Percentiles rank a stretch among this genome's conserved stretches.
Evolutionary conservation across 2,113 vertebrate genomes (phyloP).

Genomic region (Periophthalmus modestus): DNA sequence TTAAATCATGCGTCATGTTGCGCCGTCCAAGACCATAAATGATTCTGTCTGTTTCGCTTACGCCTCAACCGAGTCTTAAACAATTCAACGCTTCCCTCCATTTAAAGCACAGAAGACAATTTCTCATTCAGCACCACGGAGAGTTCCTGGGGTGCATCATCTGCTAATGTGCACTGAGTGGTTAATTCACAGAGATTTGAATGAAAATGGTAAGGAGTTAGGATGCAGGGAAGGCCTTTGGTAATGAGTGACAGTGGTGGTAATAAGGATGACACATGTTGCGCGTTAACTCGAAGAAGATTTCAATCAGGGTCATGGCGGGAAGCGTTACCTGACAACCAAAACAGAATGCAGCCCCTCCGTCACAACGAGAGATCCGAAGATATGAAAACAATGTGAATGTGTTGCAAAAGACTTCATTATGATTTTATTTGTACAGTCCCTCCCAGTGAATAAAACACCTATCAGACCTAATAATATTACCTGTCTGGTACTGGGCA

Average conservation of each 20-base stretch:
- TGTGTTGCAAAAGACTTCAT: neutral
- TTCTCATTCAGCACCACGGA: constrained; percentile 38
- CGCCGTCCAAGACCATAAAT: constrained; percentile 32
- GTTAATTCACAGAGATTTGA: constrained; percentile 44
- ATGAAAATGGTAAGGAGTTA: constrained; percentile 50
- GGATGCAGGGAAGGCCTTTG: constrained; percentile 26
- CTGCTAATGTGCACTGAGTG: constrained; percentile 38
- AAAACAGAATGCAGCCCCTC: constrained; percentile 6
- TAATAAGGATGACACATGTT: constrained; percentile 43
- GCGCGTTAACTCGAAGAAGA: constrained; percentile 30
- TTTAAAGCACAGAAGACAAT: constrained; percentile 40
- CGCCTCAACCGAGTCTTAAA: constrained; percentile 31
- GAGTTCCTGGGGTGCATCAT: constrained; percentile 32
- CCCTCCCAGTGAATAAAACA: neutral
- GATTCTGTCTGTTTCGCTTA: constrained; percentile 34
- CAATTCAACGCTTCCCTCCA: constrained; percentile 33
- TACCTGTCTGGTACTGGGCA: neutral
- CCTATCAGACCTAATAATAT: neutral
- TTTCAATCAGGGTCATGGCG: constrained; percentile 32
- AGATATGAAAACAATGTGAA: neutral
- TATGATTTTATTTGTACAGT: neutral
- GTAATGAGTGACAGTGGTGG: constrained; percentile 53
- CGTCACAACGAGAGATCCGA: constrained; percentile 5
- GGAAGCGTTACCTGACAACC: constrained; percentile 14
- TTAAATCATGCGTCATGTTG: constrained; percentile 29